Evolutionary conservation across 2,888 invertebrate genomes (phyloP).

Genomic region (Cremastinae sp.): DNA sequence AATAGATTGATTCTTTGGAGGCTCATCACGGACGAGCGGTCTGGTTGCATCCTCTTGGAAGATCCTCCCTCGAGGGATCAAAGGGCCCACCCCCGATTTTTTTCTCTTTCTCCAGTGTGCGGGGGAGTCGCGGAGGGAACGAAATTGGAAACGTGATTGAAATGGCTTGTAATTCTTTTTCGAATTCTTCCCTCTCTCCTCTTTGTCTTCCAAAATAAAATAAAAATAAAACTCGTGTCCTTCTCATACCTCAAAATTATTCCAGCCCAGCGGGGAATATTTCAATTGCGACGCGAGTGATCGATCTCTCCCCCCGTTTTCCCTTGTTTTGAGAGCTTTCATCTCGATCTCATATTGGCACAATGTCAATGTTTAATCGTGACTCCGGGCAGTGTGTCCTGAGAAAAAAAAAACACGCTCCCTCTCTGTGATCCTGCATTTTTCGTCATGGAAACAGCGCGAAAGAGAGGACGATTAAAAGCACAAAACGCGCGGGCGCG

Average conservation of each 20-base stretch:
- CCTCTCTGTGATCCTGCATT: too few relatives aligned
- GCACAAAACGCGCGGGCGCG: too few relatives aligned
- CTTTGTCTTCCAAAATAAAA: slow-evolving; percentile 46
- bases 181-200: slow-evolving; percentile 40
- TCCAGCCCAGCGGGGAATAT: slow-evolving; percentile 39
- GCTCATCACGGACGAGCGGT: slow-evolving; percentile 43
- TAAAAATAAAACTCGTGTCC: slow-evolving; percentile 2
- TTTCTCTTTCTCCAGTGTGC: slow-evolving; percentile 39
- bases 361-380: slow-evolving; percentile 51
- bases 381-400: background rate
- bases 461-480: too few relatives aligned
- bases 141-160: slow-evolving; percentile 71
- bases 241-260: slow-evolving; percentile 49
- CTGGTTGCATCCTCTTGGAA: slow-evolving; percentile 48
- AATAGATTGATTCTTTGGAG: slow-evolving; percentile 46
- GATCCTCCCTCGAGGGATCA: slow-evolving; percentile 59
- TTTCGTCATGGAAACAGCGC: too few relatives aligned
- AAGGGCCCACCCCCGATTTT: slow-evolving; percentile 58
- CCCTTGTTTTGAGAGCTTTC: slow-evolving; percentile 65
- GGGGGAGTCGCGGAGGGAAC: slow-evolving; percentile 51
- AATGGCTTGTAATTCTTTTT: slow-evolving; percentile 69
- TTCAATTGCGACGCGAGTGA: slow-evolving; percentile 36
- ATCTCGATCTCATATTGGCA: slow-evolving; percentile 37
- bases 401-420: background rate
- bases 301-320: slow-evolving; percentile 76